phyloP scores from a whole-genome alignment of 1,140 invertebrate genomes.

The Hestina assimilis region DNA sequence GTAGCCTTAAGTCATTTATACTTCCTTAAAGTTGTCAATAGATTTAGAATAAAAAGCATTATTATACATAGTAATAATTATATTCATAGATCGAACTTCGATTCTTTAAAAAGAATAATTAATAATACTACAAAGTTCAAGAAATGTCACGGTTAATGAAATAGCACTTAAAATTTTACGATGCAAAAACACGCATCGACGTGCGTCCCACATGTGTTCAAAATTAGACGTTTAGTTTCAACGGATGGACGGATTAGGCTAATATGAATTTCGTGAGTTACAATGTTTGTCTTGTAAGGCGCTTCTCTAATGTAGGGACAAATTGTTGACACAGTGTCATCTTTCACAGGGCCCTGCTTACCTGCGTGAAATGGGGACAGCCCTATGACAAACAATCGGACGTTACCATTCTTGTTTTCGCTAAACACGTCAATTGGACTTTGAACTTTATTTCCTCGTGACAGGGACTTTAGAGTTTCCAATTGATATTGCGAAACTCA shows the following conservation, averaged over 20 bases:
- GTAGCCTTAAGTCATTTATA: too few relatives aligned
- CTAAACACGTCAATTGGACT: slow-evolving; percentile 20
- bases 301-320: slow-evolving; percentile 55
- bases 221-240: slow-evolving; percentile 55
- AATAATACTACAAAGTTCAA: slow-evolving; percentile 14
- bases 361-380: slow-evolving; percentile 46
- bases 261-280: slow-evolving; percentile 73
- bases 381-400: slow-evolving; percentile 33
- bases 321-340: slow-evolving; percentile 73
- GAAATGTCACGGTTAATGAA: slow-evolving; percentile 63
- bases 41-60: too few relatives aligned
- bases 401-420: slow-evolving; percentile 5
- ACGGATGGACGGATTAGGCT: slow-evolving; percentile 70
- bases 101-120: not conserved
- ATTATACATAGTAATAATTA: too few relatives aligned
- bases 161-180: slow-evolving; percentile 66
- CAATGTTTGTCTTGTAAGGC: slow-evolving; percentile 68
- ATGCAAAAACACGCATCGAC: slow-evolving; percentile 55
- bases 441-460: slow-evolving; percentile 38
- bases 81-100: too few relatives aligned
- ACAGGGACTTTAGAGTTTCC: slow-evolving; percentile 18
- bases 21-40: too few relatives aligned
- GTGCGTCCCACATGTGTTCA: slow-evolving; percentile 55
- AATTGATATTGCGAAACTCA: slow-evolving; percentile 21
- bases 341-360: slow-evolving; percentile 57